A percentile compares a stretch with the other conserved stretches of the same genome.
Conservation (phyloP, 2,888 invertebrate genomes). For the Drosophila siamana region DNA sequence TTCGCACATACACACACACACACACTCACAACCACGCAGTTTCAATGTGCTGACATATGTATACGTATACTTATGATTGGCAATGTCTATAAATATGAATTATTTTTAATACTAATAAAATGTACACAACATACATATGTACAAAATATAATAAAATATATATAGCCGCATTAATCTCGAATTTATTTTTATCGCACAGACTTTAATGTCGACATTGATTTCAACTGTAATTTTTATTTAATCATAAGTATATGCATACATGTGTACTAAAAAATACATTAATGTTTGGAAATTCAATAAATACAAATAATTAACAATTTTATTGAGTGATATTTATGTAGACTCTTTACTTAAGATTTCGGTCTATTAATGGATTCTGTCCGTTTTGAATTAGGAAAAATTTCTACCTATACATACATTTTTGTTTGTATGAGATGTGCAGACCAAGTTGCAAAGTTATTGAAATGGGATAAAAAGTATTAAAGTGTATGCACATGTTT, state of each 20-base stretch:
- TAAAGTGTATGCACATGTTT: too few relatives aligned
- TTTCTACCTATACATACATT: neutral
- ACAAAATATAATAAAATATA: neutral
- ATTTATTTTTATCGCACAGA: slow-evolving; percentile 6
- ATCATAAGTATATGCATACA: slow-evolving; percentile 8
- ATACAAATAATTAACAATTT: neutral
- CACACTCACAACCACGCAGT: too few relatives aligned
- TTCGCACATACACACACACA: too few relatives aligned
- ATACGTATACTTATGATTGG: slow-evolving; percentile 54
- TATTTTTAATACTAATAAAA: slow-evolving; percentile 34
- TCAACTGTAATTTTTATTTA: neutral
- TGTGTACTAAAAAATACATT: slow-evolving; percentile 1
- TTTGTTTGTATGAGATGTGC: too few relatives aligned
- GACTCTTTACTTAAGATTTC: neutral
- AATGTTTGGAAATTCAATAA: neutral
- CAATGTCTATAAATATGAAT: slow-evolving; percentile 58
- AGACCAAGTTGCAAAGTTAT: neutral
- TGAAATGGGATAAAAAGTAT: too few relatives aligned
- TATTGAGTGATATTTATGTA: neutral
- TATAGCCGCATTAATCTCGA: slow-evolving; percentile 12
- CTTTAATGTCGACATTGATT: neutral
- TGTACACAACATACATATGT: slow-evolving; percentile 12
- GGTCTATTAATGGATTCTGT: too few relatives aligned
- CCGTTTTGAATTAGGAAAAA: neutral
- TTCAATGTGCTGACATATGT: too few relatives aligned